A percentile compares a stretch with the other conserved stretches of the same genome.
These are phyloP conservation scores for Polypedilum vanderplanki DNA, from an alignment of 1,140 invertebrate species.

Conservation along the genomic window DNA sequence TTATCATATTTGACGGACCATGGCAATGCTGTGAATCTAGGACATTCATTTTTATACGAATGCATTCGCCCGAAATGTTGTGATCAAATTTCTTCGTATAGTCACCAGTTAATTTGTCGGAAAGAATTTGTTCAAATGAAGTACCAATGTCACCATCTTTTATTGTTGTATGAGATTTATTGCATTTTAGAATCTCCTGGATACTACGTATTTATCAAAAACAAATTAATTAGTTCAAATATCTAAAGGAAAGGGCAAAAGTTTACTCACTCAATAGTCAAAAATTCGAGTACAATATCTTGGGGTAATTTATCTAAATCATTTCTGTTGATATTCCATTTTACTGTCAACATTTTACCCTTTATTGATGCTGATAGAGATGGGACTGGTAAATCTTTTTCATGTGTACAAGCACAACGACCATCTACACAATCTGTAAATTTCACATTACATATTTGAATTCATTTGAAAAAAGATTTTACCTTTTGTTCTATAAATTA, in stretches of 20 bases:
- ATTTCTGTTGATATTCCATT: neutral
- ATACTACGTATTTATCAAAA: neutral
- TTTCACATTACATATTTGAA: neutral
- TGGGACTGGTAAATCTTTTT: neutral
- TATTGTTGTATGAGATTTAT: neutral
- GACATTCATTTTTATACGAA: neutral
- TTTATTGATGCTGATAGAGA: neutral
- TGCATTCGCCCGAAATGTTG: neutral
- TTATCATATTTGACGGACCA: neutral
- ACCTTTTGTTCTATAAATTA: neutral
- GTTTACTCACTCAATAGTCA: neutral
- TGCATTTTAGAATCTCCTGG: neutral
- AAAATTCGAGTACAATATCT: neutral
- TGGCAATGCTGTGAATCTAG: neutral
- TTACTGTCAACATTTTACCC: neutral
- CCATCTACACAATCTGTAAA: neutral
- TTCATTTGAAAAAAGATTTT: neutral
- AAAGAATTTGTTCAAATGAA: neutral
- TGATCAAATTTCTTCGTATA: neutral
- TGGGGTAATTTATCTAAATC: neutral
- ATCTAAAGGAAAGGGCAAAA: neutral
- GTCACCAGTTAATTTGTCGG: neutral
- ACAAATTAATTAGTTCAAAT: neutral
- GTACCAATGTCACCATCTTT: neutral
- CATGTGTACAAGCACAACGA: neutral